Evolutionary conservation across 1,140 invertebrate genomes (phyloP), one percentile per base, ranked within the genome.

Genomic region (Grapholita molesta): DNA sequence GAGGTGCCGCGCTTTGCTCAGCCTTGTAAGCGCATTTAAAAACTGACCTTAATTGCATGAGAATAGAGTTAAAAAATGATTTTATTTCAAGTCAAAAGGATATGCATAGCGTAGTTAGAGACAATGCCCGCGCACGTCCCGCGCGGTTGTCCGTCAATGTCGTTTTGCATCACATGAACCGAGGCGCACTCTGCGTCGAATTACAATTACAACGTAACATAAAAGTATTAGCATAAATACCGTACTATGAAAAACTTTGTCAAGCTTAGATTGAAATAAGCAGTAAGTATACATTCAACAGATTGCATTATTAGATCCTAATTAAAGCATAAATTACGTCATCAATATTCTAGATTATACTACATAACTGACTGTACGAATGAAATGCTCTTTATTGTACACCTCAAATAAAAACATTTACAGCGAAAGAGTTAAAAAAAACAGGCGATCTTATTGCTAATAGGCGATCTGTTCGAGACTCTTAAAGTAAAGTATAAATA

Each of bases 151-250:
- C 38, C 65, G 35, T 66, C 65, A 66, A 66, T 66, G 65, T 66
- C 65, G 38, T 23, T 66, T 66, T 66, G 65, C 65, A 66, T 66
- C 65, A 66, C 65, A 66, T 66, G 65, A 65, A 65, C 64, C 30
- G 33, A 33, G 32, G 64, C 64, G 32, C 33, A 32, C 64, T 21
- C 64, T 65, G 64, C 6, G 33, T 23, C 32, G 64, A 65, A 65
- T 65, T 38, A 38, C 64, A 65, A 65, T 38, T 65, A 65, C 64
- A 65, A 65, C 33, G 64, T 65, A 38, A 65, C 64, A 65, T 65
- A 38, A 21, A 65, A 65, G 64, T 65, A 33, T 35, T 61, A 61
- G 25, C 55, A 61, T 61, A 61, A 61, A 61, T 30, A 28, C 25
- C 18, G 38, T n/a, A 21, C 42, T 21, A 48, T 48, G 42, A 48